Evolutionary conservation across 2,888 invertebrate genomes (phyloP).

Genomic region (Sphaeridia pumilis): DNA sequence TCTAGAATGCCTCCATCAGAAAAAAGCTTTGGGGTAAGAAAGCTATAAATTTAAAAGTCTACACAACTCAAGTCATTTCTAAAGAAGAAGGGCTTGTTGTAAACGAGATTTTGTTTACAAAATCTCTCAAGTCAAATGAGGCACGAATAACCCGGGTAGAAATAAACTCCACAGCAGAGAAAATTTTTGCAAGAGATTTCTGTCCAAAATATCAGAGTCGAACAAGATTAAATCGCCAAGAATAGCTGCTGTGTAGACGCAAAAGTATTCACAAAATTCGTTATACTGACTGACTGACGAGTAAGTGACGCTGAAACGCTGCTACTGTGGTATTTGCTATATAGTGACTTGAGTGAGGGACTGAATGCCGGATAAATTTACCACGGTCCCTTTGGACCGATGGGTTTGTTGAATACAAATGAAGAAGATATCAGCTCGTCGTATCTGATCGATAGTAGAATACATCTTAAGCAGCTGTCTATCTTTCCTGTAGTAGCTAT

Average conservation of each 20-base stretch:
- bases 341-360: not conserved
- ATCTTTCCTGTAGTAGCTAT: too few relatives aligned
- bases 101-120: not conserved
- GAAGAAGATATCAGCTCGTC: too few relatives aligned
- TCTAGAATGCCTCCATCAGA: too few relatives aligned
- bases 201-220: not conserved
- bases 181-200: not conserved
- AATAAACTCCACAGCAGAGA: not conserved
- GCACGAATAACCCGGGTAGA: not conserved
- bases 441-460: not conserved
- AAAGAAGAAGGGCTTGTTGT: not conserved
- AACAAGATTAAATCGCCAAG: too few relatives aligned
- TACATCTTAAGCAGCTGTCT: not conserved
- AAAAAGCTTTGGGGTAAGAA: too few relatives aligned
- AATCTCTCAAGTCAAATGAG: not conserved
- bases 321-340: not conserved
- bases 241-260: too few relatives aligned
- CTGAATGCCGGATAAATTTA: slow-evolving; percentile 1
- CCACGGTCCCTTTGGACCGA: not conserved
- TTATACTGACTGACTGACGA: too few relatives aligned
- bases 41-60: too few relatives aligned
- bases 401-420: not conserved
- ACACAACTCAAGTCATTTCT: not conserved
- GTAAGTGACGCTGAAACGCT: too few relatives aligned
- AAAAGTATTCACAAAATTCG: too few relatives aligned